Evolutionary conservation across 2,888 invertebrate genomes (phyloP), one percentile per base, ranked within the genome.

Genomic region (Acrobasis consociella): DNA sequence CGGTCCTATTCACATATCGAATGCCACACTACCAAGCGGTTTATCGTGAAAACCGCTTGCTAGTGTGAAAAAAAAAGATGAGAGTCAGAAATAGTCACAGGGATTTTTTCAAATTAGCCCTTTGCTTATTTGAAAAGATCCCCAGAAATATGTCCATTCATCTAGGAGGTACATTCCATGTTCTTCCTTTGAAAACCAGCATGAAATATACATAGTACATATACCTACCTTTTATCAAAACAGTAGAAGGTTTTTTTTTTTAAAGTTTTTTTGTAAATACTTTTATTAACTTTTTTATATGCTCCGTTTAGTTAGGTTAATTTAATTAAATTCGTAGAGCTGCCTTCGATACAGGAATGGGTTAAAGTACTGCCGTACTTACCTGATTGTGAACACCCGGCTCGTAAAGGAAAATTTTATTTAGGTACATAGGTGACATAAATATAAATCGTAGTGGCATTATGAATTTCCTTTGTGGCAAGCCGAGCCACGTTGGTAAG

Each of bases 281-380:
- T 22, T 22, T 22, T 22, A 22, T 22, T 22, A 22, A 1, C 3
- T 22, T 2, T 22, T 42, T 10, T n/a, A 46, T 46, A 46, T 46
- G 13, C 13, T 3, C 10, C 46, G n/a, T 31, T 22, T 13, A 42
- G 10, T 42, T 42, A 42, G 42, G 46, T n/a, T 22, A 58, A n/a
- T 58, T 58, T 58, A 58, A 58, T 58, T 58, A 58, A 49, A 58
- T 58, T 58, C 49, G 58, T 22, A 22, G 42, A 17, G 46, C 16
- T 58, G 58, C 58, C 46, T 42, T 46, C 46, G 42, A 22, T 22
- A 13, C 46, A 17, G 46, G 49, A 49, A 13, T 31, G 46, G 58
- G 58, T 17, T 17, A 46, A 58, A 58, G 13, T 58, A 58, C 42
- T 58, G n/a, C 46, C 46, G 17, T 49, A 42, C 46, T 9, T 49